Percentiles rank a stretch among this genome's conserved stretches.
Evolutionary conservation across 2,797 vertebrate species (phyloP).

Genomic region (Macropodus opercularis): DNA sequence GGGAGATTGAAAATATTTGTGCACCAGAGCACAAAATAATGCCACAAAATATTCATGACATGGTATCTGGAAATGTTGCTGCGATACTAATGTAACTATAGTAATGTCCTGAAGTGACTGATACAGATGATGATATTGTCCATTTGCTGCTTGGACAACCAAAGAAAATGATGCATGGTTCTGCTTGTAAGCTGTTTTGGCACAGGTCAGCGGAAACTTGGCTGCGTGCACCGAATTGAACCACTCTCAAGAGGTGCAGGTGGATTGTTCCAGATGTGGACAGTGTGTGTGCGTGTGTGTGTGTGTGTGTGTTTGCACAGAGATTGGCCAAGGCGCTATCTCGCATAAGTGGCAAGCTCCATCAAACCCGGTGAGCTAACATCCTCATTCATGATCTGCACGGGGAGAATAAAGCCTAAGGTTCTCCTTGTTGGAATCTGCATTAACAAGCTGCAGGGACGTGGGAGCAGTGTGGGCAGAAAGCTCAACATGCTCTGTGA

Average conservation of each 20-base stretch:
- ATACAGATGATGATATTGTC: slow-evolving; percentile 62
- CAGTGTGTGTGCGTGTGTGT: slow-evolving; percentile 39
- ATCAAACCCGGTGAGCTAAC: slow-evolving; percentile 64
- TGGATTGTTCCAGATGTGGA: slow-evolving; percentile 76
- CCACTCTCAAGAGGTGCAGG: slow-evolving; percentile 57
- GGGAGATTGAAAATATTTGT: slow-evolving; percentile 8
- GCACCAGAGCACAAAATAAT: slow-evolving; percentile 4
- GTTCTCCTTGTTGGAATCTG: slow-evolving; percentile 56
- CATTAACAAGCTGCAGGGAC: slow-evolving; percentile 59
- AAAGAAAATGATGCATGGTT: slow-evolving; percentile 70
- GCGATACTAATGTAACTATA: slow-evolving; percentile 17
- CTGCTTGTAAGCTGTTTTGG: slow-evolving; percentile 70
- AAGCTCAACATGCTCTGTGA: slow-evolving; percentile 36
- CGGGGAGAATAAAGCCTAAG: slow-evolving; percentile 47
- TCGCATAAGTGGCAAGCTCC: slow-evolving; percentile 45
- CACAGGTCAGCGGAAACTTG: slow-evolving; percentile 62
- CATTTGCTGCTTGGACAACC: slow-evolving; percentile 74
- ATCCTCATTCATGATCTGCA: slow-evolving; percentile 58
- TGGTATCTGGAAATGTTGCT: not conserved
- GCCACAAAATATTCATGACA: slow-evolving; percentile 2
- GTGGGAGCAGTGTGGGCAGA: slow-evolving; percentile 56
- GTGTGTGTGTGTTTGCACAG: slow-evolving; percentile 49
- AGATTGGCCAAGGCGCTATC: slow-evolving; percentile 36
- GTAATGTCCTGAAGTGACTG: slow-evolving; percentile 30
- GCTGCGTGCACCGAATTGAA: slow-evolving; percentile 56